These are phyloP conservation scores for Sinocyclocheilus grahami DNA, from an alignment of 2,113 vertebrate genomes.

Conservation along the genomic window DNA sequence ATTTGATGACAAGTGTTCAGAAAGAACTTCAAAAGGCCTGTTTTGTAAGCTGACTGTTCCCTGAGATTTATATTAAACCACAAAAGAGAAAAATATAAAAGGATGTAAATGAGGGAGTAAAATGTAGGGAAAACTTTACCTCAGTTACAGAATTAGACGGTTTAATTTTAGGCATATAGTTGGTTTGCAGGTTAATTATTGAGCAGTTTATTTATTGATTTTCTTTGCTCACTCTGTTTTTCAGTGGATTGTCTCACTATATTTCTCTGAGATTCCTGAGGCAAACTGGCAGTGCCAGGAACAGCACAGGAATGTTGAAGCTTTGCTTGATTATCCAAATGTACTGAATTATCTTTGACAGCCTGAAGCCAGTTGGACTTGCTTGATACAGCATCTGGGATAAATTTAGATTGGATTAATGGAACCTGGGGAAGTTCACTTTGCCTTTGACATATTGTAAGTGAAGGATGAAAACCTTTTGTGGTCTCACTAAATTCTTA, in stretches of 20 bases:
- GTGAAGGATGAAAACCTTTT: conserved; percentile 24
- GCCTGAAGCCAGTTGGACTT: conserved; percentile 67
- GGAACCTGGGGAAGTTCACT: conserved; percentile 62
- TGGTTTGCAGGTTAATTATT: background rate
- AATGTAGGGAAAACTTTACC: too few relatives aligned
- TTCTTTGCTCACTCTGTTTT: conserved; percentile 13
- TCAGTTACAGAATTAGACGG: too few relatives aligned
- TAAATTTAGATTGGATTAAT: conserved; percentile 68
- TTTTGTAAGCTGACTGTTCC: background rate
- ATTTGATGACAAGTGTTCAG: conserved; percentile 21
- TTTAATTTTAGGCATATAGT: too few relatives aligned
- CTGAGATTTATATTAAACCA: background rate
- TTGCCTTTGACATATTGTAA: conserved; percentile 50
- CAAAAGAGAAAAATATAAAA: background rate
- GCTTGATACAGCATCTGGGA: conserved; percentile 67
- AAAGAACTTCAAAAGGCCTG: background rate
- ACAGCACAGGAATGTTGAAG: conserved; percentile 68
- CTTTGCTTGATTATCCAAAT: conserved; percentile 67
- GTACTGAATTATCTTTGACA: conserved; percentile 74
- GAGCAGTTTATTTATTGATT: background rate
- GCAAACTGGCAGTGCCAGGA: conserved; percentile 68
- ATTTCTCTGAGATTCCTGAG: conserved; percentile 33
- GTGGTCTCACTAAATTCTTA: conserved; percentile 3
- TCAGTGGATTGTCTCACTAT: conserved; percentile 15
- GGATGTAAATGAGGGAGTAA: background rate